Evolutionary conservation across 2,888 invertebrate genomes (phyloP).

Genomic region (Hirtodrosophila histrioides): DNA sequence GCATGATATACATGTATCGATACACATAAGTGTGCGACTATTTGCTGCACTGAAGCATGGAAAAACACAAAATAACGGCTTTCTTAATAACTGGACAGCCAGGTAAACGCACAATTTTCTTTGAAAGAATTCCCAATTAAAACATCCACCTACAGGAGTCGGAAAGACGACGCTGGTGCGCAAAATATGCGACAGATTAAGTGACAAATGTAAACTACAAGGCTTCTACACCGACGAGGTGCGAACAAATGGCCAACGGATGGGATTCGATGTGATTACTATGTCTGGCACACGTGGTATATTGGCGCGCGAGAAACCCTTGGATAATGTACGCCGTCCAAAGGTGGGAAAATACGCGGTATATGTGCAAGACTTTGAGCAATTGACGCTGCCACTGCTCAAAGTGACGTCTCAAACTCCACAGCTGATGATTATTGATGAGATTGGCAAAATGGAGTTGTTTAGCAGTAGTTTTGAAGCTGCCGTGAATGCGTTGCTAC

Average conservation of each 20-base stretch:
- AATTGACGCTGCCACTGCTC: constrained; percentile 85
- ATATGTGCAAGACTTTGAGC: constrained; percentile 86
- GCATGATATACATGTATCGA: too few species aligned
- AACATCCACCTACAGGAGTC: constrained; percentile 84
- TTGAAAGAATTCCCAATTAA: too few species aligned
- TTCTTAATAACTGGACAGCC: constrained; percentile 60
- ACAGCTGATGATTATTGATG: constrained; percentile 78
- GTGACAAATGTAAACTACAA: constrained; percentile 13
- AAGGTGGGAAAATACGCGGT: constrained; percentile 88
- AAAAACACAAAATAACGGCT: constrained; percentile 18
- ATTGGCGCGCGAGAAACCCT: constrained; percentile 84
- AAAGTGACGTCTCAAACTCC: constrained; percentile 26
- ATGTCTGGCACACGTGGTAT: constrained; percentile 84
- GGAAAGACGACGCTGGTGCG: constrained; percentile 89
- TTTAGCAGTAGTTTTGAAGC: constrained; percentile 75
- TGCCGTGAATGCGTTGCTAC: constrained; percentile 49
- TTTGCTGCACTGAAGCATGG: constrained; percentile 29
- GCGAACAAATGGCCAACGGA: constrained; percentile 84
- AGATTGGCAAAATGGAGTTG: constrained; percentile 84
- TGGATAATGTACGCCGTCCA: constrained; percentile 49
- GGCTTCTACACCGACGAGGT: constrained; percentile 90
- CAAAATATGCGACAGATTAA: constrained; percentile 80
- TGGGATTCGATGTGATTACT: constrained; percentile 88
- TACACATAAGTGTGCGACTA: neutral
- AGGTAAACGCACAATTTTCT: constrained; percentile 28